Evolutionary conservation across 2,797 vertebrate genomes (phyloP), one percentile per base, ranked within the genome.

Genomic region (Ctenosaura bakeri): DNA sequence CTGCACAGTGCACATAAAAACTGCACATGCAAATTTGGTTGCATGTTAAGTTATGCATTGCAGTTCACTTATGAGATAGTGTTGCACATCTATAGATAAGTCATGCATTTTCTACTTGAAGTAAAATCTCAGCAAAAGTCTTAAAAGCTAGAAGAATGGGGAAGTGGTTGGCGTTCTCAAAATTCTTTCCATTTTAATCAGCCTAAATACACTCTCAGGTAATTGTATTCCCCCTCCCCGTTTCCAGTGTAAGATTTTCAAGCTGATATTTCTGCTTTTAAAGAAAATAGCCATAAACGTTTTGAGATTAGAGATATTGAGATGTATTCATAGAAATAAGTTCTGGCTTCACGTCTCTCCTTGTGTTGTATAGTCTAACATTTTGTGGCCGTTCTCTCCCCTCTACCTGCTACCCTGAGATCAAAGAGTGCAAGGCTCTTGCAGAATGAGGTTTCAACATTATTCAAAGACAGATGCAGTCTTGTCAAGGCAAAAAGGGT

Each of bases 371-470:
- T 24, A n/a, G 88, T 42, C 14, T 50, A 32, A 94, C 87, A 82
- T 88, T 94, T 88, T 89, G 54, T 92, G 90, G 73, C 90, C 85
- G 50, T 38, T 38, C 29, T 26, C 29, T 10, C 71, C 32, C 22
- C 29, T 26, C 18, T 10, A 66, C 32, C 42, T 35, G 2, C 66
- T 29, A n/a, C 69, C n/a, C 32, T 85, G 90, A 94, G 94, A 94
- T 94, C 92, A 94, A 95, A 95, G 94, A 74, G 80, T 81, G 91
- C 59, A 32, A 92, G 91, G 87, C 88, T 91, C 35, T 91, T 93
- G 88, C 16, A 1, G 91, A 93, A 96, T 93, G 95, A 94, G 84
- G 73, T 85, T 92, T 95, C 95, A 94, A 94, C 94, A 90, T 94
- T 96, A 86, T 96, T 94, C 95, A 91, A 76, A 69, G 78, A 42